Percentiles rank a stretch among this genome's conserved stretches.
phyloP scores from a whole-genome alignment of 2,113 vertebrate genomes.

The Procavia capensis region DNA sequence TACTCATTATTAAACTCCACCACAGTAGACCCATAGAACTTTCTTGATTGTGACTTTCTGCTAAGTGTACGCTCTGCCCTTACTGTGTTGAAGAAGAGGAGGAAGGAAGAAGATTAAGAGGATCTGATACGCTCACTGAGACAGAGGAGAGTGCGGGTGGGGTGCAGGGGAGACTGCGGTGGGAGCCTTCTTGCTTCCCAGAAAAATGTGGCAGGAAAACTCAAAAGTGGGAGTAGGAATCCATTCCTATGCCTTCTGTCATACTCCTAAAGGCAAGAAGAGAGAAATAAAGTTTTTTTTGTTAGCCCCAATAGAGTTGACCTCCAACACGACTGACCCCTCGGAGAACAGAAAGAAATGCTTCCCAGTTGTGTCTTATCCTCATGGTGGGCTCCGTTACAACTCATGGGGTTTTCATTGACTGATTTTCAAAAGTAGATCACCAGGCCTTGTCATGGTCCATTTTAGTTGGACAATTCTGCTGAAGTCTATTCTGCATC shows the following conservation, averaged over 20 bases:
- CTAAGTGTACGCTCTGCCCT: neutral
- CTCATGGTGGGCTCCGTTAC: neutral
- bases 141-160: neutral
- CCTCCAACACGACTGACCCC: neutral
- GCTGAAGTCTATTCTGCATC: neutral
- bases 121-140: neutral
- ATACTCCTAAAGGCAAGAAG: neutral
- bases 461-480: neutral
- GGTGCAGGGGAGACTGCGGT: neutral
- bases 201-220: neutral
- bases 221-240: neutral
- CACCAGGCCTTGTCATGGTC: neutral
- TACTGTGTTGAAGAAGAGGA: neutral
- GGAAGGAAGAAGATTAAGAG: neutral
- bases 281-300: neutral
- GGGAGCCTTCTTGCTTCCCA: neutral
- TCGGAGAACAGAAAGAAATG: neutral
- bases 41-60: conserved; percentile 11
- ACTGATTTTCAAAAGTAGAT: neutral
- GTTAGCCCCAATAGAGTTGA: neutral
- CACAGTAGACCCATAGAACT: neutral
- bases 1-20: conserved; percentile 39
- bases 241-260: neutral
- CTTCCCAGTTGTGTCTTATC: neutral
- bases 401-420: neutral